These are phyloP conservation scores for Caenorhabditis sinica DNA, from an alignment of 2,888 invertebrate genomes.

Conservation along the genomic window DNA sequence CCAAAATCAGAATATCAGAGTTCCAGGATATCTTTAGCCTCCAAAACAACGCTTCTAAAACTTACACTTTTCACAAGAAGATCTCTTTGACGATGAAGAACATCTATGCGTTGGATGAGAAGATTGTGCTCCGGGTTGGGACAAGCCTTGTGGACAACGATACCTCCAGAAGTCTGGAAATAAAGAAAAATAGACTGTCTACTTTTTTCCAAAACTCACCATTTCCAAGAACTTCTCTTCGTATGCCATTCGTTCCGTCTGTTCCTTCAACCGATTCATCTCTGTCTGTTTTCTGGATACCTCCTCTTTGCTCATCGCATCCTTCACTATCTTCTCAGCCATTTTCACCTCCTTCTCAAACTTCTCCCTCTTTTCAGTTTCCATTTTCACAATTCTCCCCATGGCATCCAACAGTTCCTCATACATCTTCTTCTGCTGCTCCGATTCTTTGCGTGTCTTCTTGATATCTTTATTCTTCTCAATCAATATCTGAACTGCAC, in stretches of 20 bases:
- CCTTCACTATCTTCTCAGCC: neutral
- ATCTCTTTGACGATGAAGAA: conserved; percentile 28
- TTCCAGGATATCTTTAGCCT: too few relatives aligned
- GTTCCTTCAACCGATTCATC: neutral
- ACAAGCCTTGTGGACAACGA: conserved; percentile 1
- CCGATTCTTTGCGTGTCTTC: neutral
- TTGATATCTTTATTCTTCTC: neutral
- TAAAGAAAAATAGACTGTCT: neutral
- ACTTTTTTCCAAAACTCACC: conserved; percentile 4
- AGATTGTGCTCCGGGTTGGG: neutral
- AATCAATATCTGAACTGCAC: conserved; percentile 11
- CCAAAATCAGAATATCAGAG: neutral
- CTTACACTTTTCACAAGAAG: conserved; percentile 22
- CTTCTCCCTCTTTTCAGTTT: neutral
- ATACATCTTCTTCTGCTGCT: neutral
- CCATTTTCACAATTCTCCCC: neutral
- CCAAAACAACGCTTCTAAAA: too few relatives aligned
- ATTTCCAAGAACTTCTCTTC: conserved; percentile 16
- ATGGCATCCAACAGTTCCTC: neutral
- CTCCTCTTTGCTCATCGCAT: conserved; percentile 12
- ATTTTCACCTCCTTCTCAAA: conserved; percentile 7
- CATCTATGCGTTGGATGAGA: conserved; percentile 20
- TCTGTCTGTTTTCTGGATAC: neutral
- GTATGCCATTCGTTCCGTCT: conserved; percentile 15
- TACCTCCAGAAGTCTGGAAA: conserved; percentile 5